Base-by-base conservation (phyloP, 2,797 vertebrate species). In the Semaprochilodus insignis region DNA sequence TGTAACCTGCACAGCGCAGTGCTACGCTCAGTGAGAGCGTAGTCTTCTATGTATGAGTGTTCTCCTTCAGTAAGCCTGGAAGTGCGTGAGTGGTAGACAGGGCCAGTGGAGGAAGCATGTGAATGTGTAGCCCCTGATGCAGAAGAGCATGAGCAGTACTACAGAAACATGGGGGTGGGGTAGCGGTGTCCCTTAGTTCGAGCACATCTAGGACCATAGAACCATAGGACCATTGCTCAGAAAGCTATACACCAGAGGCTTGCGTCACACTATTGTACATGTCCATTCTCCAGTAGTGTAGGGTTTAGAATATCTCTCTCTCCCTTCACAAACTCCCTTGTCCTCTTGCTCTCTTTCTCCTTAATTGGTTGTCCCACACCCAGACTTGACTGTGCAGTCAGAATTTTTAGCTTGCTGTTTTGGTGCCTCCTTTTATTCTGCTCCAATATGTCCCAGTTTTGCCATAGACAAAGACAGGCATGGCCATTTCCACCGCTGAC, bases 141-240 rank as follows among this genome's bases (percentile, higher is more conserved):
- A 87, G 85, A 82, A 83, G 91, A 85, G 83, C 92, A 89, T 88
- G 89, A 52, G 71, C 52, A 13, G 83, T 90, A 91, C 93, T 93
- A 93, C 94, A 92, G 94, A 90, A 90, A 87, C 83, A 87, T 87
- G 70, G 80, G 71, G 48, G 65, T 52, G 54, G 71, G 0, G 69
- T 44, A 40, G 54, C 40, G 74, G 8, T 16, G 83, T 79, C 72
- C 62, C 77, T 83, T 71, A 83, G 74, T 77, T 62, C 77, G 65
- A 87, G 81, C 66, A 83, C 85, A 79, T 87, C 51, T 83, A 85
- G 87, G 88, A 90, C 82, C 85, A 82, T 31, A 83, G 82, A 83
- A 31, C 31, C 31, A 31, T 31, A 31, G 31, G 51, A 62, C 81
- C 62, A 51, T 48, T 55, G 14, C 27, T 36, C 63, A 63, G 3